Evolutionary conservation across 2,888 invertebrate genomes (phyloP).

Genomic region (Macropis europaea): DNA sequence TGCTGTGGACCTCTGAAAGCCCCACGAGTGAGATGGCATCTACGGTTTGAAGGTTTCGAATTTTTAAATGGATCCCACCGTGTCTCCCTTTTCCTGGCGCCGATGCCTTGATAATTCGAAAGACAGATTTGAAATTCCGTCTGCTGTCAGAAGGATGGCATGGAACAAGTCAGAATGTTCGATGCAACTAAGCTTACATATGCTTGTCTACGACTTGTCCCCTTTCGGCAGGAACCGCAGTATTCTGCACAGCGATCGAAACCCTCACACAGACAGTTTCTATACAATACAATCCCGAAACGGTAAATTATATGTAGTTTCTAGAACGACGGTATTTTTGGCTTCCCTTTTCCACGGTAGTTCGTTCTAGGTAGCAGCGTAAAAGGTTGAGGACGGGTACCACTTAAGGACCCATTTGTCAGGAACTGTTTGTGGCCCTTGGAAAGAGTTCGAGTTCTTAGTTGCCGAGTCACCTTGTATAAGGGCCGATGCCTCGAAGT

Average conservation of each 20-base stretch:
- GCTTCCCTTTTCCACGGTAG: constrained; percentile 26
- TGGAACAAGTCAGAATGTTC: constrained; percentile 42
- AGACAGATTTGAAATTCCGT: constrained; percentile 55
- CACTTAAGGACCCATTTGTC: constrained; percentile 67
- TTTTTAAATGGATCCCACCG: constrained; percentile 50
- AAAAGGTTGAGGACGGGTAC: constrained; percentile 38
- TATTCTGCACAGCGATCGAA: background rate
- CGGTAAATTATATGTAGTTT: constrained; percentile 8
- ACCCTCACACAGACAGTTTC: background rate
- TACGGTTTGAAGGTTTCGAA: constrained; percentile 48
- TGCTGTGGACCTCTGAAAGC: constrained; percentile 42
- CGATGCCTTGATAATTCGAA: constrained; percentile 68
- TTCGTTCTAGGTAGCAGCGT: constrained; percentile 40
- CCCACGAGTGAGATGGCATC: constrained; percentile 52
- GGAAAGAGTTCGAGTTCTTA: constrained; percentile 38
- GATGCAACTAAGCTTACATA: constrained; percentile 25
- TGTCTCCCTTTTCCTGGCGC: constrained; percentile 60
- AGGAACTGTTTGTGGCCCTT: constrained; percentile 56
- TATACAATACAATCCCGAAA: constrained; percentile 24
- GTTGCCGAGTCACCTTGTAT: constrained; percentile 62
- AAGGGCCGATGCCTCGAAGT: constrained; percentile 53
- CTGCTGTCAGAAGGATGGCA: constrained; percentile 48
- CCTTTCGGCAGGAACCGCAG: background rate
- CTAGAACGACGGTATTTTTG: constrained; percentile 11
- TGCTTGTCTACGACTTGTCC: constrained; percentile 12